Evolutionary conservation across 2,113 vertebrate species (phyloP).

Genomic region (Tetrax tetrax): DNA sequence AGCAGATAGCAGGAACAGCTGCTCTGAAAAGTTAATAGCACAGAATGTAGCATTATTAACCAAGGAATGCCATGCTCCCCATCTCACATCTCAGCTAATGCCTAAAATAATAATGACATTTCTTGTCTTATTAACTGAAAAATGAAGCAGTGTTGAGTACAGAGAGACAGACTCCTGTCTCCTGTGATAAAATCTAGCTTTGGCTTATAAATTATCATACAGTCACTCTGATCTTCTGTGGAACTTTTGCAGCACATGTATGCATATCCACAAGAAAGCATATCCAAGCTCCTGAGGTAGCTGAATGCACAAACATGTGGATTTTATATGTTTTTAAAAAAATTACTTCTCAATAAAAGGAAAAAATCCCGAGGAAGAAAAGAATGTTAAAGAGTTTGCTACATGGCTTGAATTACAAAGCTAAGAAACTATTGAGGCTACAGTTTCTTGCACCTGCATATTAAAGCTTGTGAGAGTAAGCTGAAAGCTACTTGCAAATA

Average conservation of each 20-base stretch:
- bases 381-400: slow-evolving; percentile 69
- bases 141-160: slow-evolving; percentile 63
- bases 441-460: slow-evolving; percentile 77
- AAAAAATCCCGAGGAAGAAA: slow-evolving; percentile 43
- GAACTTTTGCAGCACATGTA: slow-evolving; percentile 39
- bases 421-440: slow-evolving; percentile 66
- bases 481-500: slow-evolving; percentile 44
- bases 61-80: slow-evolving; percentile 49
- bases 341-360: slow-evolving; percentile 35
- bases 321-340: slow-evolving; percentile 50
- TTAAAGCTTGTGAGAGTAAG: slow-evolving; percentile 55
- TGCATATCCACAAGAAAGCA: slow-evolving; percentile 46
- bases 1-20: slow-evolving; percentile 51
- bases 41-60: slow-evolving; percentile 69
- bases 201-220: slow-evolving; percentile 40
- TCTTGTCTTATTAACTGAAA: slow-evolving; percentile 75
- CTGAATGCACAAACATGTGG: slow-evolving; percentile 44
- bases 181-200: slow-evolving; percentile 69
- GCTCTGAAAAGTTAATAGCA: slow-evolving; percentile 64
- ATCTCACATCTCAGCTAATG: slow-evolving; percentile 67
- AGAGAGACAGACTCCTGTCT: slow-evolving; percentile 51
- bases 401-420: slow-evolving; percentile 78
- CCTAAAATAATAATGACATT: slow-evolving; percentile 74
- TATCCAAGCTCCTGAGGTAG: slow-evolving; percentile 21
- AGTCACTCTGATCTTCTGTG: slow-evolving; percentile 57